These are phyloP conservation scores for Drosophila crucigera DNA, from an alignment of 2,888 invertebrate genomes.

Conservation along the genomic window DNA sequence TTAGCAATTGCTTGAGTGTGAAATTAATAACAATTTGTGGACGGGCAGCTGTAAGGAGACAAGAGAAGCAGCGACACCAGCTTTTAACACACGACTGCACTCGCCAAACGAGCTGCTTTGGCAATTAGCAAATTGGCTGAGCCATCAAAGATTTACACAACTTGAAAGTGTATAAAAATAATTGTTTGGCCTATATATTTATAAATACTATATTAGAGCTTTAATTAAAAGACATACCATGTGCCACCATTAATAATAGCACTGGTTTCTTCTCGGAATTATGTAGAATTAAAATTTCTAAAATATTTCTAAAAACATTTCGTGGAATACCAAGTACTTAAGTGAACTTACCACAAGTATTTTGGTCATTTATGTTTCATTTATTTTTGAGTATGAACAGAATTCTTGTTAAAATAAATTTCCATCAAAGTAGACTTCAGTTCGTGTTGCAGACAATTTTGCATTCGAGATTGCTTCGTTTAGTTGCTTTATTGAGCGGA, in stretches of 20 bases:
- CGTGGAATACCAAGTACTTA: background rate
- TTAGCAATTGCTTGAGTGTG: slow-evolving; percentile 70
- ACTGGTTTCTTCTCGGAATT: background rate
- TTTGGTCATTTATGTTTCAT: background rate
- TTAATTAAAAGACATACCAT: background rate
- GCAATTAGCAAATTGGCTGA: slow-evolving; percentile 65
- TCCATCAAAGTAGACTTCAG: background rate
- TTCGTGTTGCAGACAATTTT: background rate
- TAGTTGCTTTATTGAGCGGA: slow-evolving; percentile 1
- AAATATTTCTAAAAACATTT: background rate
- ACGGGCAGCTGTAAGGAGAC: slow-evolving; percentile 7
- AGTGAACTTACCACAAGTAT: background rate
- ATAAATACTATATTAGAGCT: background rate
- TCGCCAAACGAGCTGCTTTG: slow-evolving; percentile 18
- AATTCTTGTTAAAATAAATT: background rate
- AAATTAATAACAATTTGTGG: slow-evolving; percentile 65
- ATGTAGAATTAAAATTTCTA: background rate
- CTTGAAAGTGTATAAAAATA: slow-evolving; percentile 28
- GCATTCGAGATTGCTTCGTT: background rate
- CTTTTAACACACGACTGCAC: slow-evolving; percentile 57
- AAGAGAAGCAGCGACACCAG: slow-evolving; percentile 9
- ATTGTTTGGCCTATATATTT: slow-evolving; percentile 17
- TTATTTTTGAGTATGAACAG: background rate
- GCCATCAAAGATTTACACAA: slow-evolving; percentile 30
- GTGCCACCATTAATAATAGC: background rate